Evolutionary conservation across 2,113 vertebrate genomes (phyloP).

Genomic region (Toxostoma redivivum): DNA sequence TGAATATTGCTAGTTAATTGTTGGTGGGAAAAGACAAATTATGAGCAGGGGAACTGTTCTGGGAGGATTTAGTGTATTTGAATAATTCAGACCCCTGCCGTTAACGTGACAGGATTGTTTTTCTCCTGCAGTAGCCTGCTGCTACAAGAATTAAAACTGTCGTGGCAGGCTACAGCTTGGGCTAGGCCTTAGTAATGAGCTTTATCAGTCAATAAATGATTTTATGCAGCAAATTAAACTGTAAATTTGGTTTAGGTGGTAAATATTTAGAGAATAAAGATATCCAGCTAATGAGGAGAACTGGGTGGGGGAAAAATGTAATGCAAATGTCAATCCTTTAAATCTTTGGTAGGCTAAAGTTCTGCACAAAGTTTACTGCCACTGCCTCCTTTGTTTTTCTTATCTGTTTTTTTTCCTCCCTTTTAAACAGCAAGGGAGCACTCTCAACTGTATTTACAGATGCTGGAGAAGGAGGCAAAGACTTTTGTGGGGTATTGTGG

Average conservation of each 20-base stretch:
- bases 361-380: slow-evolving; percentile 63
- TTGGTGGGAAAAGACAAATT: slow-evolving; percentile 95
- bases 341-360: slow-evolving; percentile 68
- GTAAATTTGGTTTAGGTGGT: slow-evolving; percentile 82
- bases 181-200: slow-evolving; percentile 84
- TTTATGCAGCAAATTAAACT: slow-evolving; percentile 87
- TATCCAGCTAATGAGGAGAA: slow-evolving; percentile 79
- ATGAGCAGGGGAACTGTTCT: slow-evolving; percentile 86
- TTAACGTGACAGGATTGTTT: slow-evolving; percentile 96
- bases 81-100: slow-evolving; percentile 98
- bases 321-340: slow-evolving; percentile 79
- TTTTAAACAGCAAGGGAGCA: slow-evolving; percentile 42
- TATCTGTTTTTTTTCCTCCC: background rate
- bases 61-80: slow-evolving; percentile 97
- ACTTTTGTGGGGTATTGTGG: background rate
- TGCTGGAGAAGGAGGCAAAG: background rate
- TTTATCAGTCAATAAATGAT: slow-evolving; percentile 91
- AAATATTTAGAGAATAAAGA: slow-evolving; percentile 88
- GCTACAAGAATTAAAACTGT: slow-evolving; percentile 89
- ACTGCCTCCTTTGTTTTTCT: background rate
- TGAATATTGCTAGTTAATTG: slow-evolving; percentile 94
- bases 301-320: slow-evolving; percentile 55
- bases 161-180: slow-evolving; percentile 75
- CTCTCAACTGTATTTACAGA: slow-evolving; percentile 42
- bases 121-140: slow-evolving; percentile 91